Evolutionary conservation across 64 coral and sea anemone species (phyloP).

Genomic region (Acropora yongei): DNA sequence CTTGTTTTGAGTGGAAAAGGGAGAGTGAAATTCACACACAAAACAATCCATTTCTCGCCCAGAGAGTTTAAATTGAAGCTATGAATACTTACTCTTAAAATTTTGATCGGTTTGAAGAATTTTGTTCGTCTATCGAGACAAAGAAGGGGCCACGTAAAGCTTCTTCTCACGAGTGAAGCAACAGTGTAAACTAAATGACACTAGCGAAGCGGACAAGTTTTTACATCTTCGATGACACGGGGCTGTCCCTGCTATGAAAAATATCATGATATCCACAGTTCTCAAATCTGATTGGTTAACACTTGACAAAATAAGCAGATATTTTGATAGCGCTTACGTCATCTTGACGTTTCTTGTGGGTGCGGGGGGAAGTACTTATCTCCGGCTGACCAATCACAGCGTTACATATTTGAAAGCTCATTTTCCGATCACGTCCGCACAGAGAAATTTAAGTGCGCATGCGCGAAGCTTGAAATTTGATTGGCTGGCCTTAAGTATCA

Average conservation of each 20-base stretch:
- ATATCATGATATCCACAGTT: neutral
- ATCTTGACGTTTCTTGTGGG: neutral
- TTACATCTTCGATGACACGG: neutral
- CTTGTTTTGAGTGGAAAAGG: neutral
- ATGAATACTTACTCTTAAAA: neutral
- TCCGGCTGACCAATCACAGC: neutral
- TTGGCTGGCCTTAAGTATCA: neutral
- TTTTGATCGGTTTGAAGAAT: neutral
- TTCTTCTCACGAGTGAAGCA: neutral
- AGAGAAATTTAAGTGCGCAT: neutral
- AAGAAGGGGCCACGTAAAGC: too few species aligned
- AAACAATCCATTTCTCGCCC: neutral
- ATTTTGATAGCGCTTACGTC: neutral
- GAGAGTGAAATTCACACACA: neutral
- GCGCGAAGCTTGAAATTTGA: neutral
- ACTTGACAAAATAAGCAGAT: neutral
- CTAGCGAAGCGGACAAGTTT: neutral
- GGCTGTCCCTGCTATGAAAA: slow-evolving; percentile 1
- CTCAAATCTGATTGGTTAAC: neutral
- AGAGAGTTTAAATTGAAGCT: neutral
- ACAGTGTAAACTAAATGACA: neutral
- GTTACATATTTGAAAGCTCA: neutral
- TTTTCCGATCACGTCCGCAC: neutral
- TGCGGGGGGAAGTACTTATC: slow-evolving; percentile 26
- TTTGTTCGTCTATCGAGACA: neutral